Percentiles rank a stretch among this genome's conserved stretches.
Evolutionary conservation across 2,113 vertebrate species (phyloP).

Genomic region (Centropus unirufus): DNA sequence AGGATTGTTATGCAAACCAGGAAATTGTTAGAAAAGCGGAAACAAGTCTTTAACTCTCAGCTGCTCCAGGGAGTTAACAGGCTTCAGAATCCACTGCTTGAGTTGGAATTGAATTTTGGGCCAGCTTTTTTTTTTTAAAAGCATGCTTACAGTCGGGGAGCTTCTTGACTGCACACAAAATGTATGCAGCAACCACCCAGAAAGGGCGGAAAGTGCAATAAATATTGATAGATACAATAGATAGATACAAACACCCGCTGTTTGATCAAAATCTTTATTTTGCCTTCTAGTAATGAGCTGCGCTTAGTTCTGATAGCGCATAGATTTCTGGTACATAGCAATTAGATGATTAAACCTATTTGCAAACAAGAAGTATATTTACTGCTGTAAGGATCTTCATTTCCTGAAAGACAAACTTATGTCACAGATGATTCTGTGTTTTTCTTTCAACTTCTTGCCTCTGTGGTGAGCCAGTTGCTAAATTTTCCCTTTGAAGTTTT

Average conservation of each 20-base stretch:
- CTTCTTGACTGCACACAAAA: conserved; percentile 1
- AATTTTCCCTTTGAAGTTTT: conserved; percentile 6
- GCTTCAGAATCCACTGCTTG: conserved; percentile 30
- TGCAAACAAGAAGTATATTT: conserved; percentile 31
- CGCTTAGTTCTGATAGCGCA: background rate
- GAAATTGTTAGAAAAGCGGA: conserved; percentile 63
- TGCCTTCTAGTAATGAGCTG: conserved; percentile 16
- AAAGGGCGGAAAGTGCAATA: conserved; percentile 24
- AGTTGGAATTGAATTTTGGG: background rate
- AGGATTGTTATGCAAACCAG: conserved; percentile 61
- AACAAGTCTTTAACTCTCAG: conserved; percentile 66
- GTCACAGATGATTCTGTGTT: background rate
- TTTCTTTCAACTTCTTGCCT: background rate
- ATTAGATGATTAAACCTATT: conserved; percentile 48
- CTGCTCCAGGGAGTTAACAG: conserved; percentile 62
- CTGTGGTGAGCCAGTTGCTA: background rate
- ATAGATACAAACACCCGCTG: background rate
- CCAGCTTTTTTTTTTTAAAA: conserved; percentile 15
- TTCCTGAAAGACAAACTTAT: background rate
- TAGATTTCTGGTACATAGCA: conserved; percentile 15
- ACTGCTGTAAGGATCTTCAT: background rate
- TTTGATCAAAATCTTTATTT: conserved; percentile 46
- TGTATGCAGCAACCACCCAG: conserved; percentile 10
- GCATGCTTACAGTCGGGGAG: background rate
- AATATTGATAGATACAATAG: conserved; percentile 20